Percentiles rank a stretch among this genome's conserved stretches.
phyloP scores from a whole-genome alignment of 2,888 invertebrate species.

The Polymixis lichenea region DNA sequence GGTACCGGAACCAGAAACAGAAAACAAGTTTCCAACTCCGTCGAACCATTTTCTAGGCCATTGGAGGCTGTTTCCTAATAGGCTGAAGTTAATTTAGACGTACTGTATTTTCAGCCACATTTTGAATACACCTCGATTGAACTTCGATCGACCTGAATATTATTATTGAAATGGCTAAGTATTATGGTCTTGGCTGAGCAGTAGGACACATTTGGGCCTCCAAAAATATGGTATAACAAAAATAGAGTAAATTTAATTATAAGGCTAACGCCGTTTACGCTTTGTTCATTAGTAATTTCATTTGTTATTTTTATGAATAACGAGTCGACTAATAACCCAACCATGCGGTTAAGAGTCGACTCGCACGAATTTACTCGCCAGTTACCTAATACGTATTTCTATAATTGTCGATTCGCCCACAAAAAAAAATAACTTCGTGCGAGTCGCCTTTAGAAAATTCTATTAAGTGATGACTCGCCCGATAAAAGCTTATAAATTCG shows the following conservation, averaged over 20 bases:
- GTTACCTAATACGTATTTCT: no score
- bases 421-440: no score
- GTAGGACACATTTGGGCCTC: no score
- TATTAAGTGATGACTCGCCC: no score
- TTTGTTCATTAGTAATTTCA: neutral
- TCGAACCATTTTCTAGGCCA: slow-evolving; percentile 41
- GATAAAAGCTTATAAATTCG: no score
- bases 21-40: slow-evolving; percentile 43
- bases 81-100: slow-evolving; percentile 29
- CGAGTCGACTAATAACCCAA: no score
- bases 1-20: slow-evolving; percentile 2
- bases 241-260: neutral
- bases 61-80: slow-evolving; percentile 33
- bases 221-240: neutral
- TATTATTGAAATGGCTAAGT: neutral
- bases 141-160: slow-evolving; percentile 7
- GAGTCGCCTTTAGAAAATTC: no score
- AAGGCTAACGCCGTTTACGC: neutral
- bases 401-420: no score
- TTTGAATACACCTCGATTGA: neutral
- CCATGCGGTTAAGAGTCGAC: no score
- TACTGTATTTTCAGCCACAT: slow-evolving; percentile 18
- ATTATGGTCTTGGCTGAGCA: no score
- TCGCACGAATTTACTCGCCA: no score
- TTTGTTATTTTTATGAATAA: neutral